Base-by-base conservation (phyloP, 2,888 invertebrate genomes). In the Ornithoptera priamus region DNA sequence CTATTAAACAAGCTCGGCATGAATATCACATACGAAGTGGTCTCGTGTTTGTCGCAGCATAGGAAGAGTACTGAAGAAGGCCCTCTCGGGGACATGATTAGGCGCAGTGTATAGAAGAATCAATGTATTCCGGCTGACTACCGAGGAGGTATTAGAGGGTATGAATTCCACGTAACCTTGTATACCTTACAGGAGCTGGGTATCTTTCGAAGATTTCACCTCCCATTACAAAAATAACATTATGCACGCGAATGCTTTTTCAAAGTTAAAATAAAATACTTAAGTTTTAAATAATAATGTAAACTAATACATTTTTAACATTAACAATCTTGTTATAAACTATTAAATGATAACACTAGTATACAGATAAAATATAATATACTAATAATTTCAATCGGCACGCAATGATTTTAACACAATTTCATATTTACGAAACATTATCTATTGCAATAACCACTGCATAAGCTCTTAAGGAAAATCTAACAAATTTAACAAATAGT, bases 401-500 rank as follows among this genome's bases (percentile, higher is more conserved):
- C 53, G 53, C 53, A 58, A 58, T 58, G 12, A 22, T 22, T 58
- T 58, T 1, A 53, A 24, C 57, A 36, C 39, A 59, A 65, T 59
- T 65, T 10, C 50, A 50, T 67, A 62, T 61, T 67, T 4, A 67
- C 56, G n/a, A 56, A 62, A n/a, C 57, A 57, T 22, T 58, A 12
- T 46, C 15, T 24, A 57, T 36, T 20, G 56, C 62, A 42, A 15
- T 22, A 36, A 24, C 20, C 59, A 61, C 61, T 39, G 39, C 39
- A 65, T 69, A 42, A 61, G 36, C 20, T 57, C 46, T 59, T 20
- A n/a, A 60, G 50, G 65, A 10, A 46, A 65, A 36, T 36, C 56
- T 22, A 39, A 30, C 36, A 62, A 65, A 57, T 62, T 61, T 62
- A 65, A 69, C 57, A 61, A 69, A 61, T 62, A 58, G 46, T 46